Base-by-base conservation (phyloP, 92 coral and sea anemone genomes). In the Epizoanthus fatuus region DNA sequence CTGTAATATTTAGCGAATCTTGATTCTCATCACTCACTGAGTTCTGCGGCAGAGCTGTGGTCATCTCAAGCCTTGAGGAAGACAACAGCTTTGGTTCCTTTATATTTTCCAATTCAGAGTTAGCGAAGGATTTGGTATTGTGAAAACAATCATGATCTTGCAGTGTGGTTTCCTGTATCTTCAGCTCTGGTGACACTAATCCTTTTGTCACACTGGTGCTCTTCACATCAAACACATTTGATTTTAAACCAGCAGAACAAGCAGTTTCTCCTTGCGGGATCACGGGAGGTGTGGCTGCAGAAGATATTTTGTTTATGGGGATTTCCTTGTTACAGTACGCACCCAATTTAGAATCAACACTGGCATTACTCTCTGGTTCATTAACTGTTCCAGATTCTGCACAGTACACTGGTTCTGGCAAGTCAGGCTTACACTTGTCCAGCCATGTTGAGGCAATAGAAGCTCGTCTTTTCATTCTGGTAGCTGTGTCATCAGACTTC, bases 371-470 rank as follows among this genome's bases (percentile, higher is more conserved):
- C 45, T 29, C 39, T 14, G 53, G 39, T 49, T 57, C 85, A 66
- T 19, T 8, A 56, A 51, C 39, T 7, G 16, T 8, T 47, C 74
- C 10, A 51, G 20, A 37, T 15, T 40, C 52, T 20, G 4, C n/a
- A 37, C 42, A 25, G 15, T 54, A 44, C 4, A 63, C 1, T 38
- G 71, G 66, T 4, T 42, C 37, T 2, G 89, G 45, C n/a, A 91
- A 54, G 13, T 89, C 89, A 55, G 93, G 88, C 51, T 87, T 84
- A 58, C 65, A 83, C 44, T 93, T 93, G 64, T 93, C 87, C 16
- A 93, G 87, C 96, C 96, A 93, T 45, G 88, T 81, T 20, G 92
- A 64, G 60, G 96, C 84, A 49, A 93, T 79, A 13, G 90, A 52
- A 40, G 85, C 83, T 20, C 90, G 90, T 17, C 92, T 90, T 86